Conservation (phyloP, 1,140 invertebrate species). For the Arctopsyche grandis region DNA sequence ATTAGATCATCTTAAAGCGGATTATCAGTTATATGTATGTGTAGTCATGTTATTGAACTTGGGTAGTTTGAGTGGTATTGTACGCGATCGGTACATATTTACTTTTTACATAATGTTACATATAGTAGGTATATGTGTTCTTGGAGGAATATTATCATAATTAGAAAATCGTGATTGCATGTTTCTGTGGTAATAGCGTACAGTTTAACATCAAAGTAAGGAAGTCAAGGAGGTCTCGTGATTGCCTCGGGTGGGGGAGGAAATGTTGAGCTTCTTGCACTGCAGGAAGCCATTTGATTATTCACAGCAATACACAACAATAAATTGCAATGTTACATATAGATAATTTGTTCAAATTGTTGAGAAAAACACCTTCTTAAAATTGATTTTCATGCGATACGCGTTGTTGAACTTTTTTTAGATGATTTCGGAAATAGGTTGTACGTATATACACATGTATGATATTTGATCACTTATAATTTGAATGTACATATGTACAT, state of each 20-base stretch:
- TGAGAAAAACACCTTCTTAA: too few relatives aligned
- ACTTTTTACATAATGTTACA: too few relatives aligned
- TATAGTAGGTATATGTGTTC: background rate
- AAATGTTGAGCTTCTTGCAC: slow-evolving; percentile 42
- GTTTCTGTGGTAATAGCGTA: slow-evolving; percentile 13
- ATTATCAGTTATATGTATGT: too few relatives aligned
- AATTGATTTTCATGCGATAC: too few relatives aligned
- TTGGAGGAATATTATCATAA: slow-evolving; percentile 37
- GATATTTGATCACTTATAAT: too few relatives aligned
- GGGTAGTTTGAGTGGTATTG: too few relatives aligned
- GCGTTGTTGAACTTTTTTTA: background rate
- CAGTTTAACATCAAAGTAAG: slow-evolving; percentile 41
- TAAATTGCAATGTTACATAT: background rate
- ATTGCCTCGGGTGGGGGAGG: slow-evolving; percentile 35
- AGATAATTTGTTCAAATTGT: too few relatives aligned
- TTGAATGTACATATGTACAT: too few relatives aligned
- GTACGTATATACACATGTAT: background rate
- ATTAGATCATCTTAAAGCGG: too few relatives aligned
- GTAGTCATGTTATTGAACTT: too few relatives aligned
- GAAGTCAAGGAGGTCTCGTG: slow-evolving; percentile 40
- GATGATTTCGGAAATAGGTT: too few relatives aligned
- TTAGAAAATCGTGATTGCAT: slow-evolving; percentile 44
- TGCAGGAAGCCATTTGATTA: slow-evolving; percentile 39
- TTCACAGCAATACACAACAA: slow-evolving; percentile 16
- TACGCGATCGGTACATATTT: too few relatives aligned